These are phyloP conservation scores for Lagorchestes hirsutus DNA, from an alignment of 2,797 vertebrate species.

Conservation along the genomic window DNA sequence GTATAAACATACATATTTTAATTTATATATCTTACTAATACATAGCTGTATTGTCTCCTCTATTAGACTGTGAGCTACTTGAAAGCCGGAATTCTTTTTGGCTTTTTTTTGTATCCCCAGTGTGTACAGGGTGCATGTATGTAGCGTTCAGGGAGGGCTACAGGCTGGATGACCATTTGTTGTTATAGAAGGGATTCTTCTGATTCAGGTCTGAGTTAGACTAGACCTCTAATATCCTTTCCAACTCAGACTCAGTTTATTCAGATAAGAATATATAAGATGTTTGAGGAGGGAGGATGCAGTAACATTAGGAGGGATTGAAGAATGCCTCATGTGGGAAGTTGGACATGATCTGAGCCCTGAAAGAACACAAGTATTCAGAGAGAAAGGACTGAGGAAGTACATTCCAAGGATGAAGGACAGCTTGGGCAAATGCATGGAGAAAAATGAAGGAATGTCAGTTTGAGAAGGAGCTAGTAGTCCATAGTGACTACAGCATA, in stretches of 20 bases:
- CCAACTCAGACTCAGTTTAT: background rate
- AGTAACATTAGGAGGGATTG: background rate
- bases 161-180: background rate
- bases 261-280: background rate
- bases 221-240: background rate
- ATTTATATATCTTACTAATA: background rate
- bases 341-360: background rate
- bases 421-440: background rate
- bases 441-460: background rate
- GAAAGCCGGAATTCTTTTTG: background rate
- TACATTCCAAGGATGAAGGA: background rate
- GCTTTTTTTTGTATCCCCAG: background rate
- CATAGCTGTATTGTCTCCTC: background rate
- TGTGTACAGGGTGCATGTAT: background rate
- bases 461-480: background rate
- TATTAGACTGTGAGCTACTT: background rate
- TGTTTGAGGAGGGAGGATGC: background rate
- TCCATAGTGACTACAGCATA: background rate
- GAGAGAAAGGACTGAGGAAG: background rate
- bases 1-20: background rate
- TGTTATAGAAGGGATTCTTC: background rate
- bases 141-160: background rate
- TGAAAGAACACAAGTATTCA: background rate
- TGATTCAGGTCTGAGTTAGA: background rate
- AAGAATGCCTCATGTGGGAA: background rate